phyloP scores from a whole-genome alignment of 2,888 invertebrate genomes.

The Crocallis elinguaria region DNA sequence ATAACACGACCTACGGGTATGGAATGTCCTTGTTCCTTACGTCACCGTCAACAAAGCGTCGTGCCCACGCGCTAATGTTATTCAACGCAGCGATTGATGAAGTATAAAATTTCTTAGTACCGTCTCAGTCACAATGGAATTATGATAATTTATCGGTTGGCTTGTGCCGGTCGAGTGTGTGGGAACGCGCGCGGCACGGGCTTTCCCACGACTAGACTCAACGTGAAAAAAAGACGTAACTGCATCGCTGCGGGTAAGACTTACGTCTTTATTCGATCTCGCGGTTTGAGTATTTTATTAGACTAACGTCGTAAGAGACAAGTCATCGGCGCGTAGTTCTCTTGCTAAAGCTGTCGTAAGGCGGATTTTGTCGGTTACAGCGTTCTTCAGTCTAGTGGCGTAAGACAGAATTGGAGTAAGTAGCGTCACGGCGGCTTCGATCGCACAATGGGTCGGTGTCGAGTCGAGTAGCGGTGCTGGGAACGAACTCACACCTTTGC shows the following conservation, averaged over 20 bases:
- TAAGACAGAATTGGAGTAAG: constrained; percentile 83
- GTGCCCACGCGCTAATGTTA: constrained; percentile 83
- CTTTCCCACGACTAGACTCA: constrained; percentile 78
- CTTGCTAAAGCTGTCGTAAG: constrained; percentile 49
- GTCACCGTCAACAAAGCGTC: constrained; percentile 71
- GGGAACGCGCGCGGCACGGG: constrained; percentile 84
- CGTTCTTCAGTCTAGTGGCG: constrained; percentile 59
- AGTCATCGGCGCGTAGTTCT: constrained; percentile 44
- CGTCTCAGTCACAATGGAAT: constrained; percentile 85
- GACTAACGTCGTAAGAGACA: constrained; percentile 60
- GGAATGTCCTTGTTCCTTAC: constrained; percentile 51
- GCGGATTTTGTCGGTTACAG: constrained; percentile 59
- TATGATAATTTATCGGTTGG: constrained; percentile 85
- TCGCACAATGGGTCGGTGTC: constrained; percentile 81
- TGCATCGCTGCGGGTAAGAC: constrained; percentile 48
- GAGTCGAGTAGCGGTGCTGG: constrained; percentile 80
- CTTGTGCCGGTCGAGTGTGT: constrained; percentile 84
- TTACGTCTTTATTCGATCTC: constrained; percentile 60
- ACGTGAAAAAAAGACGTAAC: constrained; percentile 63
- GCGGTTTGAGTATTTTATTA: constrained; percentile 32
- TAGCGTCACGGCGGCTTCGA: constrained; percentile 83
- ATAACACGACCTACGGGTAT: constrained; percentile 45
- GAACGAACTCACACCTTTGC: constrained; percentile 77
- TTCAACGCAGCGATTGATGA: constrained; percentile 84
- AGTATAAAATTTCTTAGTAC: constrained; percentile 85